These are phyloP conservation scores for Chelonoidis abingdonii DNA, from an alignment of 2,113 vertebrate genomes.

Conservation along the genomic window DNA sequence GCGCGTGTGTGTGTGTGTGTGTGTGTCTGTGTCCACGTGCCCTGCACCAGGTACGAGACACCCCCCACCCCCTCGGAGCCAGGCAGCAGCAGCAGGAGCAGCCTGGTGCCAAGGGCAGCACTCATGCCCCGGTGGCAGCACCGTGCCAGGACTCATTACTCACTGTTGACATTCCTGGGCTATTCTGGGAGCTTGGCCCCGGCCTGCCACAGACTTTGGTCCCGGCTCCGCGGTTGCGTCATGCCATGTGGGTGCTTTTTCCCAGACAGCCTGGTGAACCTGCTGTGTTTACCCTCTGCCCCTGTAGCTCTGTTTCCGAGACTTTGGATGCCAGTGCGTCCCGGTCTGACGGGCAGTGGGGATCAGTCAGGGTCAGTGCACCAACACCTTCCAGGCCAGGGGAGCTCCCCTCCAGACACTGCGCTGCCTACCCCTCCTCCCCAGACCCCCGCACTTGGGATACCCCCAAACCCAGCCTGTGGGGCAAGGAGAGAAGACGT, in stretches of 20 bases:
- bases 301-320: slow-evolving; percentile 35
- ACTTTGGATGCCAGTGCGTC: slow-evolving; percentile 35
- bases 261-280: slow-evolving; percentile 64
- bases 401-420: background rate
- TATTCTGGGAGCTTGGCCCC: slow-evolving; percentile 70
- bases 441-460: no score
- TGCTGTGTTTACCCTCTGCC: slow-evolving; percentile 71
- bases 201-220: slow-evolving; percentile 55
- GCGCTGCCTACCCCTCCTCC: no score
- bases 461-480: no score
- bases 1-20: accelerated
- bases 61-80: no score
- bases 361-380: background rate
- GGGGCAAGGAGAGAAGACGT: background rate
- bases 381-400: background rate
- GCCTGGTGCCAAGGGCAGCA: background rate
- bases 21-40: accelerated
- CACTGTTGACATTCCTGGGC: slow-evolving; percentile 71
- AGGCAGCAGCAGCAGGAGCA: accelerated
- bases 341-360: background rate
- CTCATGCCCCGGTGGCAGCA: background rate
- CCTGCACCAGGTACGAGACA: accelerated
- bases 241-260: slow-evolving; percentile 65
- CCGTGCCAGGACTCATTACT: background rate
- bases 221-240: slow-evolving; percentile 51